Percentiles rank a stretch among this genome's conserved stretches.
Conservation (phyloP, 2,888 invertebrate genomes). For the Calliphora vomitoria region DNA sequence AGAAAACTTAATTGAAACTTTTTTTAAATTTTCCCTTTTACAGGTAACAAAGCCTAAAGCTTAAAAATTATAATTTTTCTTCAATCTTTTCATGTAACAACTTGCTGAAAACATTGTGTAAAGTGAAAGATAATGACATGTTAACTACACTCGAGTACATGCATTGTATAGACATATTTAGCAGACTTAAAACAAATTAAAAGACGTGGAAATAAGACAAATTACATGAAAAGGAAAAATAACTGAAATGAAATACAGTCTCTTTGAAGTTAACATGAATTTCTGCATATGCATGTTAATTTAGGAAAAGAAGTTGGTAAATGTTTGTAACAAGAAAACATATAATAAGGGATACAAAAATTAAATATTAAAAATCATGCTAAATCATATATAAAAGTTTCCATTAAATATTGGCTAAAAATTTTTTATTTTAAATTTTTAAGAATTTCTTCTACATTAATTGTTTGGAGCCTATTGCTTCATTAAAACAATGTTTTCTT, state of each 20-base stretch:
- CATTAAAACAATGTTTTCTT: neutral
- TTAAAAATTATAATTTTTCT: conserved; percentile 52
- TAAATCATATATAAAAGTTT: too few relatives aligned
- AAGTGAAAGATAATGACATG: conserved; percentile 74
- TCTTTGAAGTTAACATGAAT: conserved; percentile 27
- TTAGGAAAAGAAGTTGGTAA: conserved; percentile 39
- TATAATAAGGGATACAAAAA: neutral
- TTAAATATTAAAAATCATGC: too few relatives aligned
- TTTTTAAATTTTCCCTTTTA: conserved; percentile 50
- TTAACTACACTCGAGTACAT: conserved; percentile 29
- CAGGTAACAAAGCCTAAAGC: conserved; percentile 55
- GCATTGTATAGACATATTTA: neutral
- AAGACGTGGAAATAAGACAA: conserved; percentile 40
- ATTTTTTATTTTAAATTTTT: too few relatives aligned
- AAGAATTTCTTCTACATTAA: too few relatives aligned
- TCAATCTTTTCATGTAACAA: conserved; percentile 32
- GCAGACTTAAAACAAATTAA: conserved; percentile 27
- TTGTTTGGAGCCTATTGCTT: too few relatives aligned
- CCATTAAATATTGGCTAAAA: too few relatives aligned
- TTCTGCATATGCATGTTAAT: conserved; percentile 51
- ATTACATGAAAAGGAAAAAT: conserved; percentile 3
- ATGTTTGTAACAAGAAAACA: neutral
- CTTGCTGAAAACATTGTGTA: conserved; percentile 34
- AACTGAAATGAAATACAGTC: conserved; percentile 1
- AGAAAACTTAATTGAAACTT: conserved; percentile 56